Base-by-base conservation (phyloP, 2,113 vertebrate species). In the Paraplagusia blochii region DNA sequence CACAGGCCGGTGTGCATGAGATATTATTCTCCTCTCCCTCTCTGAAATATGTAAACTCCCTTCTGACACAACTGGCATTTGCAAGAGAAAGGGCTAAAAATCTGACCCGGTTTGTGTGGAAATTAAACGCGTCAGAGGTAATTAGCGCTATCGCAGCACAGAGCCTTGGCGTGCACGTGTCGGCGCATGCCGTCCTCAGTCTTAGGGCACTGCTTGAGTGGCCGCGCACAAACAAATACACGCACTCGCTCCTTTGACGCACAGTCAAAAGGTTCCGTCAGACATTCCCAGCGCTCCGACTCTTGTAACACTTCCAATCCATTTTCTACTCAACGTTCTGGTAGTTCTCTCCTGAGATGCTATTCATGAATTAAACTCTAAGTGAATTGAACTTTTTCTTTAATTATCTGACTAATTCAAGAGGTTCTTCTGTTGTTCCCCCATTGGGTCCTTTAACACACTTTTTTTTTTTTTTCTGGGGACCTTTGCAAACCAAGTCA, bases 301-400 rank as follows among this genome's bases (percentile, higher is more conserved):
- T 69, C 59, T 81, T 80, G 88, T 87, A 86, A 89, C 78, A 38
- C 43, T 7, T 72, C 69, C 83, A 72, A 49, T 22, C 44, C 44
- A 80, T 58, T 66, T 72, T 73, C 75, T 76, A 69, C 71, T 77
- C 79, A 75, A 75, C 53, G 54, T 40, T n/a, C n/a, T n/a, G n/a
- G 73, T 66, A 79, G 66, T 82, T 80, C 90, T 89, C 86, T 66
- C 59, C 80, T 74, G 84, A 76, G 70, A 79, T 80, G 85, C 83
- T 59, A 82, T 89, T 88, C 88, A 88, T 80, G 70, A 38, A 44
- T 74, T 89, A 88, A 90, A 87, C 81, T 85, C 88, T 80, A 74
- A 81, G 83, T 85, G 87, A 88, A 75, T 66, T 75, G 77, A 88
- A 79, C 72, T 66, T 88, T 88, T 90, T 85, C 54, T 91, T 90